Evolutionary conservation across 2,888 invertebrate genomes (phyloP), one percentile per base, ranked within the genome.

Genomic region (Cosmopolites sordidus): DNA sequence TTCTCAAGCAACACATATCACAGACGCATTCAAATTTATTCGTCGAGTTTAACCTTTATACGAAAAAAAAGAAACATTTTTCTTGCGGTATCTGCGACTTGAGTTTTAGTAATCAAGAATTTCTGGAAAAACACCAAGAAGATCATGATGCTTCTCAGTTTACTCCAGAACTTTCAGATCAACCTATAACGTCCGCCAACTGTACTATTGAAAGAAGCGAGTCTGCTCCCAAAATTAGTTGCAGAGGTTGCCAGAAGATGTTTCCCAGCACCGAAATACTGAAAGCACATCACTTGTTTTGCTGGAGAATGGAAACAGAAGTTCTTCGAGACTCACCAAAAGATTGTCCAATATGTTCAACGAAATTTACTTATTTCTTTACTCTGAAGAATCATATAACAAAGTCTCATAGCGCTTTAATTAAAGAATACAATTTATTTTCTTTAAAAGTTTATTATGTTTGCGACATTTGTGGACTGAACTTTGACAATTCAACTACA

Each of bases 61-160:
- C 27, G 27, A 27, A 27, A 27, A 27, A n/a, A n/a, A n/a, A n/a
- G n/a, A n/a, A n/a, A n/a, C n/a, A n/a, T n/a, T n/a, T n/a, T n/a
- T n/a, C n/a, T n/a, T 59, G 58, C 29, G 49, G 14, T 16, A 51
- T 56, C 5, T 59, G 58, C 42, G 16, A 45, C 18, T 43, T 56
- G 30, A 22, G 22, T 2, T 60, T 53, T 30, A 42, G 48, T 17
- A 29, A 44, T 12, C 55, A 51, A 17, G 33, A 46, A 15, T 5
- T 43, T 2, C 45, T 61, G 16, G 58, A 60, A 22, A 22, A 17
- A 6, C 62, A 61, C n/a, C n/a, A n/a, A n/a, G n/a, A n/a, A n/a
- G n/a, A n/a, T n/a, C n/a, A n/a, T n/a, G n/a, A n/a, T n/a, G n/a
- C n/a, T n/a, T n/a, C n/a, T n/a, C n/a, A n/a, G n/a, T n/a, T n/a